phyloP scores from a whole-genome alignment of 2,888 invertebrate species.

The Amiota communis region DNA sequence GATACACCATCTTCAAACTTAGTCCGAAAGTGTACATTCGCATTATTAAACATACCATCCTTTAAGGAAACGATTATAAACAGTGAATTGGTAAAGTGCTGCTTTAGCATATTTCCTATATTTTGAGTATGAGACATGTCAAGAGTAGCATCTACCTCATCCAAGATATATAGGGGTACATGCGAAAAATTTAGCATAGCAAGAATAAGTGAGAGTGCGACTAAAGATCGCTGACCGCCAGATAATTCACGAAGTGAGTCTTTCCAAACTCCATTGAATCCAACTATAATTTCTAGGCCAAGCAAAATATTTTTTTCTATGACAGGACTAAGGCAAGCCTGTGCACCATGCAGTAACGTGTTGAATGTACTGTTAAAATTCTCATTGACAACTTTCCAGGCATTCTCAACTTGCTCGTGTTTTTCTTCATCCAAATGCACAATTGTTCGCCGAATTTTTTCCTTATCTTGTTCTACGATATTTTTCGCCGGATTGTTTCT shows the following conservation, averaged over 20 bases:
- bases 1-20: slow-evolving; percentile 97
- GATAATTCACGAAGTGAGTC: slow-evolving; percentile 96
- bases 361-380: slow-evolving; percentile 97
- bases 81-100: slow-evolving; percentile 92
- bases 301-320: slow-evolving; percentile 75
- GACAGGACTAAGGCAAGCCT: slow-evolving; percentile 84
- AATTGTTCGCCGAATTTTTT: slow-evolving; percentile 84
- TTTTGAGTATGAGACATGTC: slow-evolving; percentile 99
- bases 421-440: slow-evolving; percentile 93
- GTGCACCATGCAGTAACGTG: slow-evolving; percentile 90
- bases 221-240: slow-evolving; percentile 96
- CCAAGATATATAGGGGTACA: slow-evolving; percentile 97
- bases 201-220: slow-evolving; percentile 95
- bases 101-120: slow-evolving; percentile 94
- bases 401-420: slow-evolving; percentile 84
- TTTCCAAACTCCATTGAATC: slow-evolving; percentile 95
- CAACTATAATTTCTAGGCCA: slow-evolving; percentile 93
- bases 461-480: slow-evolving; percentile 85
- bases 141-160: slow-evolving; percentile 98
- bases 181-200: slow-evolving; percentile 98
- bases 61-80: slow-evolving; percentile 98
- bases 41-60: slow-evolving; percentile 99
- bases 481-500: slow-evolving; percentile 78
- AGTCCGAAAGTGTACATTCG: slow-evolving; percentile 96
- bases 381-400: slow-evolving; percentile 89